Conservation (phyloP, 2,113 vertebrate species). For the Tiliqua scincoides region DNA sequence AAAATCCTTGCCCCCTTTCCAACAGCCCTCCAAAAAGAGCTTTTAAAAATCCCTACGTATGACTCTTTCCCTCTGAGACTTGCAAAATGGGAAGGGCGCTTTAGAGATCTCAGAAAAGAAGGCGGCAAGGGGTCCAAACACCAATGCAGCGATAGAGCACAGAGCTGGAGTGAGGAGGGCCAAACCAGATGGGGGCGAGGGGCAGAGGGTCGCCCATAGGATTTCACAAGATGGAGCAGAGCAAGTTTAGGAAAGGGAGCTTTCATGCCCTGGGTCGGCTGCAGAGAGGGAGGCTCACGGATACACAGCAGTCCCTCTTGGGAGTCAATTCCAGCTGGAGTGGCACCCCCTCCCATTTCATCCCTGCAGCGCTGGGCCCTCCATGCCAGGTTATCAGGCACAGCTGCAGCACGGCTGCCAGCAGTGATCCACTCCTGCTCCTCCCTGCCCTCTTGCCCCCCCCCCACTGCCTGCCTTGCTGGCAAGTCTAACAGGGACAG, state of each 20-base stretch:
- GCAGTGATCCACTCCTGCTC: background rate
- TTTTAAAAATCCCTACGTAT: conserved; percentile 26
- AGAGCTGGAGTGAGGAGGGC: too few species aligned
- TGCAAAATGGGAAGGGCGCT: background rate
- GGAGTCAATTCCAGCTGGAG: too few species aligned
- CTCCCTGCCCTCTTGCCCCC: too few species aligned
- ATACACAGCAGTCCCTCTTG: too few species aligned
- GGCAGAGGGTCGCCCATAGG: background rate
- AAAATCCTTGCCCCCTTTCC: background rate
- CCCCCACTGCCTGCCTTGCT: background rate
- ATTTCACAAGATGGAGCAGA: too few species aligned
- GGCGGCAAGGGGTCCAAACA: too few species aligned
- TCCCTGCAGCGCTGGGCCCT: too few species aligned
- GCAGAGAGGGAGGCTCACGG: too few species aligned
- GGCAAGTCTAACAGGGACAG: background rate
- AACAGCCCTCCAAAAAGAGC: background rate
- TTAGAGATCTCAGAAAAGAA: background rate
- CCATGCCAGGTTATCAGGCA: too few species aligned
- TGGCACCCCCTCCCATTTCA: too few species aligned
- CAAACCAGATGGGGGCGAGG: background rate
- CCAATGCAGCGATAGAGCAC: background rate
- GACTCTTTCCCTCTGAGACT: conserved; percentile 2
- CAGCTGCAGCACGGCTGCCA: background rate
- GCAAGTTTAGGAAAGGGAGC: too few species aligned
- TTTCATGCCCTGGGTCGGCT: too few species aligned